These are phyloP conservation scores for Octomys mimax DNA, from an alignment of 2,797 vertebrate genomes.

Conservation along the genomic window DNA sequence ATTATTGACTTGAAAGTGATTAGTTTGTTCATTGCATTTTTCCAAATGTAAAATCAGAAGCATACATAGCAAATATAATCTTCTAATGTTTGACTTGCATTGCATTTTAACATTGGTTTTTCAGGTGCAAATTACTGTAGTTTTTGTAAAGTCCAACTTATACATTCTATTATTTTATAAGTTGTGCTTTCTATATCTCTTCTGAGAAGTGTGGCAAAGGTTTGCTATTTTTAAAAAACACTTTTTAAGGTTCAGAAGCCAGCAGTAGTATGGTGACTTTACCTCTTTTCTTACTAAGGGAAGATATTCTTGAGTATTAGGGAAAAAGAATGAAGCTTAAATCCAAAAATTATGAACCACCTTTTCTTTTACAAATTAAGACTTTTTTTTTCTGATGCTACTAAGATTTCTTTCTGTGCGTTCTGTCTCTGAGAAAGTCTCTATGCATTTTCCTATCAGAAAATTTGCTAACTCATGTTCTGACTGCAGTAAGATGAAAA, in stretches of 20 bases:
- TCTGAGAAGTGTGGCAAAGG: neutral
- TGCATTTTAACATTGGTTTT: conserved; percentile 29
- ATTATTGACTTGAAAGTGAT: neutral
- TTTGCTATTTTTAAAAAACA: neutral
- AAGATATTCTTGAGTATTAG: neutral
- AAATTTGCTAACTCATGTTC: conserved; percentile 15
- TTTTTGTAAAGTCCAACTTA: neutral
- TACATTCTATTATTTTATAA: neutral
- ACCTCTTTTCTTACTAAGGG: conserved; percentile 5
- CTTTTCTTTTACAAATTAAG: neutral
- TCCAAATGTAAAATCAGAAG: neutral
- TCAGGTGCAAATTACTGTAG: conserved; percentile 28
- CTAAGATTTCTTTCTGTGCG: neutral
- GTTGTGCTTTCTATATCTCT: neutral
- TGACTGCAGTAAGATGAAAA: neutral
- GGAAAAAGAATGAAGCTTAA: neutral
- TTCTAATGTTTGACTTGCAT: neutral
- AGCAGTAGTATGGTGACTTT: neutral
- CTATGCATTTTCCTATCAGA: neutral
- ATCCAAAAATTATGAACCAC: neutral
- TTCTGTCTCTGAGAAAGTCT: conserved; percentile 16
- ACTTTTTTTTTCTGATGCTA: conserved; percentile 45
- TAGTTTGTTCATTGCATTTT: neutral
- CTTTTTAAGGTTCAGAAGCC: conserved; percentile 43
- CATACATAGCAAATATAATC: neutral